Evolutionary conservation across 2,888 invertebrate genomes (phyloP), one percentile per base, ranked within the genome.

Genomic region (Oligia strigilis): DNA sequence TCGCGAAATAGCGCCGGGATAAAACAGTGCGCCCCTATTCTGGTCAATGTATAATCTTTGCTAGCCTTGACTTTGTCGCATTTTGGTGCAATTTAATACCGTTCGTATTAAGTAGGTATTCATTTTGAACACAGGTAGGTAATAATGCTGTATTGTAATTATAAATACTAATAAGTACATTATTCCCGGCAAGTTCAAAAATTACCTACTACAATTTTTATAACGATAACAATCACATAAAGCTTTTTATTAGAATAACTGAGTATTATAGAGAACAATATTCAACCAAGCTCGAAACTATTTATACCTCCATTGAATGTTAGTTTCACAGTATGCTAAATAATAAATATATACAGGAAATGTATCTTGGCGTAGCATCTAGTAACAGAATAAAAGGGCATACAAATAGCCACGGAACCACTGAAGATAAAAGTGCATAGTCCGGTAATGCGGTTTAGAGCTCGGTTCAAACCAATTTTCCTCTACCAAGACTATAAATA

Each of bases 401-500:
- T 36, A 65, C 19, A 75, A 75, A 69, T 72, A 75, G 19, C 69
- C 49, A 36, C 65, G 36, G 5, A 40, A 60, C 65, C 17, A 19
- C 58, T 23, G 52, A 29, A 73, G 67, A 75, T 80, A 80, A 77
- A 72, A 70, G 72, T 86, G 83, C 73, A 86, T 60, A 60, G 77
- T 86, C 72, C 70, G 43, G 77, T 74, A 76, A 67, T 79, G 73
- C 64, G 86, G 86, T 74, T 75, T 75, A 70, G 64, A 85, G 66
- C 75, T 75, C 40, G 29, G 60, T 58, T 78, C 43, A 49, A 86
- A 67, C 72, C 70, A 77, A 73, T 67, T 86, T 86, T 65, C 43
- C 29, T 19, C 55, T 62, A 46, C 52, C 55, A 69, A 49, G 66
- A 60, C 72, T 83, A 75, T 70, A 79, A 75, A 77, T 72, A 72